These are phyloP conservation scores for Littorina saxatilis DNA, from an alignment of 1,140 invertebrate species.

Conservation along the genomic window DNA sequence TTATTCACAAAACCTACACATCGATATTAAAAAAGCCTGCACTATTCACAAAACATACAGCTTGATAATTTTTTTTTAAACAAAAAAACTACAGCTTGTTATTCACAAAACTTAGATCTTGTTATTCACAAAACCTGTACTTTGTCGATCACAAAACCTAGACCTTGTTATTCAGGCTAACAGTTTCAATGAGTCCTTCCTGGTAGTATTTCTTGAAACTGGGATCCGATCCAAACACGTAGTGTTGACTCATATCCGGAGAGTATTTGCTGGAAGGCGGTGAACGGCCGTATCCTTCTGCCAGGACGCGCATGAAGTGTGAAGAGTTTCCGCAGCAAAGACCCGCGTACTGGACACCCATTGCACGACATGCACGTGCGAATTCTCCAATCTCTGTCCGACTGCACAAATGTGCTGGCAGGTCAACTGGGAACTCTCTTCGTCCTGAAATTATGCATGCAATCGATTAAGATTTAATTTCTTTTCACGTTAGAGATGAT, in stretches of 20 bases:
- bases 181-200: constrained; percentile 20
- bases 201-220: constrained; percentile 27
- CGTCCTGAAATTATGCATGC: constrained; percentile 54
- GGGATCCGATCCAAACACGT: constrained; percentile 46
- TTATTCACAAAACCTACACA: too few relatives aligned
- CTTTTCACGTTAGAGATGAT: neutral
- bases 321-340: constrained; percentile 70
- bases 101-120: too few relatives aligned
- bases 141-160: too few relatives aligned
- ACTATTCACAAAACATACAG: too few relatives aligned
- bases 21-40: too few relatives aligned
- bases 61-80: too few relatives aligned
- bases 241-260: constrained; percentile 58
- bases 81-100: too few relatives aligned
- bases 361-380: constrained; percentile 57
- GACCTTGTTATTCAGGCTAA: constrained; percentile 21
- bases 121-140: too few relatives aligned
- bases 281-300: constrained; percentile 60
- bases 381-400: constrained; percentile 58
- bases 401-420: constrained; percentile 54
- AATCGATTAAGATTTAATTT: neutral
- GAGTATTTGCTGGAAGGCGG: constrained; percentile 63
- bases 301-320: constrained; percentile 61
- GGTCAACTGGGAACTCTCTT: constrained; percentile 56
- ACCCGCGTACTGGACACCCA: constrained; percentile 69